Base-by-base conservation (phyloP, 2,113 vertebrate genomes). In the Brevimyrus niger region DNA sequence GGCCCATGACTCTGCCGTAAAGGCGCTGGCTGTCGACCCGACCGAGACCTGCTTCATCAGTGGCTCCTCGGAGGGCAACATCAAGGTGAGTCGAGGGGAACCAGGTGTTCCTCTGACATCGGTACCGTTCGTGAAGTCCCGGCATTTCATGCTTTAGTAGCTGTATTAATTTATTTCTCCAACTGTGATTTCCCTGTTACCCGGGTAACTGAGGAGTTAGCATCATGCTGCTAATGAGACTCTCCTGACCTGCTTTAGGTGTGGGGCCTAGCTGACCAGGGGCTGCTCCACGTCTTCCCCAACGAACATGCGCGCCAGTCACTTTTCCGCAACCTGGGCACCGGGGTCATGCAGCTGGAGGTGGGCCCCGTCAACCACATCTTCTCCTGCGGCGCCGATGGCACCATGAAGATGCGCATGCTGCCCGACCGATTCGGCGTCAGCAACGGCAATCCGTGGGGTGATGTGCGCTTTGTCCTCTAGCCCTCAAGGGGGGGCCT, bases 311-410 rank as follows among this genome's bases (percentile, higher is more conserved):
- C 97, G 46, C 97, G 98, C 58, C 98, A 99, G 92, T 99, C 98
- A 85, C 95, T 99, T 93, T 99, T 99, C 96, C 96, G 98, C 92
- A 99, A 99, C 95, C 97, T 99, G 51, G 98, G 98, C 92, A 99
- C 98, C 0, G 98, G 98, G 50, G 98, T 99, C 90, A 99, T 99
- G 98, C 98, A 99, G 92, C 96, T 99, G 80, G 98, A 99, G 92
- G 96, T 96, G 90, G 98, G 97, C 38, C 97, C 97, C 61, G 93
- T 96, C 94, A 98, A 97, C 94, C 97, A 99, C 93, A 94, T 99
- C 92, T 99, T 99, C 93, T 99, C 98, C 61, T 99, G 98, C 93
- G 98, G 98, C 87, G 98, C 98, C 23, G 98, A 99, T 93, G 98
- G 98, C 88, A 99, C 98, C 93, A 97, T 99, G 95, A 99, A 99